These are phyloP conservation scores for Limnephilus marmoratus DNA, from an alignment of 2,888 invertebrate species.

Conservation along the genomic window DNA sequence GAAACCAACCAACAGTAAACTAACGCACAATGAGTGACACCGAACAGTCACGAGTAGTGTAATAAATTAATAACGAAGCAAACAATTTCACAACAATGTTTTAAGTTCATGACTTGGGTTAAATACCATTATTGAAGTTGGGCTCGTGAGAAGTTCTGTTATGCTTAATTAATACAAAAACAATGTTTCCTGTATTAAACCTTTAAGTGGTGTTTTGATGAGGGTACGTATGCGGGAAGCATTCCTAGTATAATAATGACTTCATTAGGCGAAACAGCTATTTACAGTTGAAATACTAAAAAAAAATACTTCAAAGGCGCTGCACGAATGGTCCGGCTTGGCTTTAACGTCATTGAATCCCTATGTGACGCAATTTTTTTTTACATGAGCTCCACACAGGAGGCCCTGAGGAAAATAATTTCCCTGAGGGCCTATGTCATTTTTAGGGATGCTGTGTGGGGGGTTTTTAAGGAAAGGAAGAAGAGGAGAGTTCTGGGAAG, in stretches of 20 bases:
- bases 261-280: background rate
- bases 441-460: too few species aligned
- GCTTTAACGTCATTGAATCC: too few species aligned
- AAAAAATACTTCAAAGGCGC: too few species aligned
- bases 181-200: background rate
- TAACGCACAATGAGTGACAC: background rate
- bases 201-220: background rate
- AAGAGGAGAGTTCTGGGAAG: too few species aligned
- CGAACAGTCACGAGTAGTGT: background rate
- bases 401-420: too few species aligned
- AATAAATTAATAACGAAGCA: background rate
- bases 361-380: too few species aligned
- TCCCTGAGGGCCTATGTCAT: too few species aligned
- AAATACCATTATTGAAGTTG: background rate
- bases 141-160: background rate
- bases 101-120: background rate
- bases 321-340: too few species aligned
- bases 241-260: background rate
- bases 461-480: too few species aligned
- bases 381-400: too few species aligned
- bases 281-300: too few species aligned
- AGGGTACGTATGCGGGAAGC: background rate
- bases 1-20: background rate
- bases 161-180: background rate
- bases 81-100: background rate